A percentile compares a stretch with the other conserved stretches of the same genome.
These are phyloP conservation scores for Psophia crepitans DNA, from an alignment of 2,113 vertebrate genomes.

Conservation along the genomic window DNA sequence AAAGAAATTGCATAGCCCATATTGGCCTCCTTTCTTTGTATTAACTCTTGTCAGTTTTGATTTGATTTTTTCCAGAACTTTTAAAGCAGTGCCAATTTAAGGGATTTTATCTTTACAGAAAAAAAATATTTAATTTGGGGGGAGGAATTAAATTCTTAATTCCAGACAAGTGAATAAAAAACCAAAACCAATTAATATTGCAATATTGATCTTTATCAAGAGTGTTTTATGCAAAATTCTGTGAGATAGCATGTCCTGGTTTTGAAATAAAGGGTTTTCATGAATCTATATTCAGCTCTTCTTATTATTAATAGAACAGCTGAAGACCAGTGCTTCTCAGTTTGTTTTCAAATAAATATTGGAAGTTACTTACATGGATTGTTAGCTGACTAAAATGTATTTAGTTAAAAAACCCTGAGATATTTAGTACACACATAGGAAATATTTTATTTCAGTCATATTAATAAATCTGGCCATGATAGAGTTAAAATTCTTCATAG, in stretches of 20 bases:
- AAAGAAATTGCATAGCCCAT: conserved; percentile 30
- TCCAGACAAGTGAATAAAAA: not conserved
- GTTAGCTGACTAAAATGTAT: not conserved
- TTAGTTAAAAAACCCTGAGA: not conserved
- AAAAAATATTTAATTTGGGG: not conserved
- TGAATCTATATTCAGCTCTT: not conserved
- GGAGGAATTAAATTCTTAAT: not conserved
- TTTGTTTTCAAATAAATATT: not conserved
- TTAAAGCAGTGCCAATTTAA: not conserved
- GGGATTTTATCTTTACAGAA: not conserved
- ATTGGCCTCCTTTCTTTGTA: conserved; percentile 42
- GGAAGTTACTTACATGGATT: not conserved
- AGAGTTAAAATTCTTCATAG: not conserved
- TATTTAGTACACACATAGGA: not conserved
- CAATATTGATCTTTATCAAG: not conserved
- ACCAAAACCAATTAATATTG: not conserved
- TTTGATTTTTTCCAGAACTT: conserved; percentile 52
- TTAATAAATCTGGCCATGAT: not conserved
- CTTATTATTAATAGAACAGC: not conserved
- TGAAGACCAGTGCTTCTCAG: not conserved
- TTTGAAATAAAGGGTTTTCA: not conserved
- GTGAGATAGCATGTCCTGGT: not conserved
- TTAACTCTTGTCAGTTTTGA: conserved; percentile 67
- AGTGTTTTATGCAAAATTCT: not conserved
- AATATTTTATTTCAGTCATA: not conserved